A percentile compares a stretch with the other conserved stretches of the same genome.
Conservation (phyloP, 1,140 invertebrate genomes). For the Pseudomyrmex pallidus region DNA sequence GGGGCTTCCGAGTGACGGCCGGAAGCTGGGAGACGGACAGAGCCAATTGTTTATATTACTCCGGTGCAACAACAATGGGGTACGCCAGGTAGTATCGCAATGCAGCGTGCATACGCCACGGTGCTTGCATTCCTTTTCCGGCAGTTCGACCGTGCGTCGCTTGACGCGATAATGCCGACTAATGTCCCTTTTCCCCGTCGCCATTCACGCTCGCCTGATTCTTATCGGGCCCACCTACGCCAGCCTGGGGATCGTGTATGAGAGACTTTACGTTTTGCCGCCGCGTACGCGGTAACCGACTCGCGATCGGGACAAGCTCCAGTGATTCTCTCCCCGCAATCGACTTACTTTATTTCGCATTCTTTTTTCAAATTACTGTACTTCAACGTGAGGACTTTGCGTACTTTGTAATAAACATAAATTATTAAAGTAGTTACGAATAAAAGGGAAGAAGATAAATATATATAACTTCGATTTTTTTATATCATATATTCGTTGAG, state of each 20-base stretch:
- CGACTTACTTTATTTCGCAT: constrained; percentile 1
- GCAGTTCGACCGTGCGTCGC: constrained; percentile 81
- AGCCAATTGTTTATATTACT: constrained; percentile 85
- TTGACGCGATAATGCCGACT: constrained; percentile 81
- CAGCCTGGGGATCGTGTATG: not conserved
- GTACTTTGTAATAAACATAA: too few species aligned
- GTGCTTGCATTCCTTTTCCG: constrained; percentile 80
- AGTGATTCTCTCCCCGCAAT: not conserved
- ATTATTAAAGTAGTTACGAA: too few species aligned
- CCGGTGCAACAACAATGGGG: constrained; percentile 83
- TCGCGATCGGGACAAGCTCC: constrained; percentile 34
- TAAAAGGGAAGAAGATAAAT: too few species aligned
- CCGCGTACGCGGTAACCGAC: not conserved
- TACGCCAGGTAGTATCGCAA: constrained; percentile 68
- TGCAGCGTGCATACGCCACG: constrained; percentile 70
- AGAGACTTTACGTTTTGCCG: constrained; percentile 31
- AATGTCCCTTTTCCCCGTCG: constrained; percentile 75
- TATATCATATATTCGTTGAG: too few species aligned
- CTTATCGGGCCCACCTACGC: constrained; percentile 62
- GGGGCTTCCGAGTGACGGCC: constrained; percentile 83
- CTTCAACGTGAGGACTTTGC: not conserved
- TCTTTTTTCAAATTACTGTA: not conserved
- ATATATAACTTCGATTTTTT: too few species aligned
- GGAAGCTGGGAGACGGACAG: constrained; percentile 84
- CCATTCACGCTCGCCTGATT: constrained; percentile 78